Evolutionary conservation across 2,113 vertebrate genomes (phyloP).

Genomic region (Misgurnus mizolepis): DNA sequence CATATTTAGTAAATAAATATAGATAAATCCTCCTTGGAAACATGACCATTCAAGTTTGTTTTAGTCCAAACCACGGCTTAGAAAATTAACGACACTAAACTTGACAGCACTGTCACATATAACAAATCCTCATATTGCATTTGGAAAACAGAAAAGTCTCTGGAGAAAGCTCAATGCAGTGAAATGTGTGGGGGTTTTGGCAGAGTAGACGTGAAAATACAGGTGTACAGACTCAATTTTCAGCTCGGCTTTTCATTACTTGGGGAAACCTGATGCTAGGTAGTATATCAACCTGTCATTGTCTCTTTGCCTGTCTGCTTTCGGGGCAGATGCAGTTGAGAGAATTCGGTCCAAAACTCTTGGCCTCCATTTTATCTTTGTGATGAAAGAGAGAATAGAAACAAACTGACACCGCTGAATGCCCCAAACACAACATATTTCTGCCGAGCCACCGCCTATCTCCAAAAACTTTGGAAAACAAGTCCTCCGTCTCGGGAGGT

Average conservation of each 20-base stretch:
- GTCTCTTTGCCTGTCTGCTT: constrained; percentile 50
- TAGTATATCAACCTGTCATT: constrained; percentile 52
- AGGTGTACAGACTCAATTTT: constrained; percentile 35
- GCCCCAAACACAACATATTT: constrained; percentile 25
- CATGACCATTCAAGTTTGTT: neutral
- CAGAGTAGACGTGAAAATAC: constrained; percentile 24
- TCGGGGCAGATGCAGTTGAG: constrained; percentile 45
- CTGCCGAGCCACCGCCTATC: constrained; percentile 23
- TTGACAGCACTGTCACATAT: neutral
- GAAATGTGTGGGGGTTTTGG: neutral
- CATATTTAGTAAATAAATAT: too few relatives aligned
- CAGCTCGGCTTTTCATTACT: constrained; percentile 37
- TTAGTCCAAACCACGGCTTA: neutral
- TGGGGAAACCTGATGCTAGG: constrained; percentile 22
- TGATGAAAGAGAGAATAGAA: constrained; percentile 47
- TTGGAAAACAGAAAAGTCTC: neutral
- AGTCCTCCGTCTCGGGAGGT: neutral
- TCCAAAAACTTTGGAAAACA: constrained; percentile 26
- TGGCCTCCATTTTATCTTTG: constrained; percentile 44
- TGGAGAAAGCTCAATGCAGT: neutral
- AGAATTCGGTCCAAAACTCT: constrained; percentile 47
- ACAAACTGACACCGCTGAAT: constrained; percentile 25
- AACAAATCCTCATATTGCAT: neutral
- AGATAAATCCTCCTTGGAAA: too few relatives aligned
- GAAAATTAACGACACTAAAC: neutral